Evolutionary conservation across 2,888 invertebrate genomes (phyloP), one percentile per base, ranked within the genome.

Genomic region (Dasysyrphus tricinctus): DNA sequence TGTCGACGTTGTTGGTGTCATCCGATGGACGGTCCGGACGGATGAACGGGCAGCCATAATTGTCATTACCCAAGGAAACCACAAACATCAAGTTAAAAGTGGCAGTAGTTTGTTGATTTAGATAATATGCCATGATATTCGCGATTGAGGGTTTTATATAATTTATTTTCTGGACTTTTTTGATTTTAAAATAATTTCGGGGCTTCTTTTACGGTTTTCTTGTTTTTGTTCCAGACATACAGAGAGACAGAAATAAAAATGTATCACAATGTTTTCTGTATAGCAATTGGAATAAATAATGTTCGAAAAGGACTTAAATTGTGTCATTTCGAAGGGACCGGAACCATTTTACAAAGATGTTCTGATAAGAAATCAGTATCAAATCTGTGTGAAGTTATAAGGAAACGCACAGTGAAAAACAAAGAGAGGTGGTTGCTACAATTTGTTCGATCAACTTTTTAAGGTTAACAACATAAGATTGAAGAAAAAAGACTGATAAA

Each of bases 1-100:
- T 51, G 29, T 54, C 54, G 54, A 63, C 63, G 79, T 80, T 32
- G 61, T 57, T 72, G 84, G 76, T 80, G 80, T 78, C 61, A 84
- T 70, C 56, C 61, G 57, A 76, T 54, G 32, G 70, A 79, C 83
- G 67, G 74, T 49, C 19, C 14, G 42, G 42, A 44, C 3, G 14
- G 14, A 42, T 42, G 39, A 24, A 65, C 67, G 12, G 51, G 37
- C 49, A n/a, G 67, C 80, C 75, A 59, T 78, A 80, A 77, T 85
- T 72, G 72, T 85, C 80, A 78, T 51, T 70, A 77, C 51, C 19
- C 2, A 19, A 59, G 6, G 37, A 37, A 24, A 19, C 19, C 37
- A 69, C 24, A 69, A 76, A 59, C 70, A 72, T 80, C 79, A 76
- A 72, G 51, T 57, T 56, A 16, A 37, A 42, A 51, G 29, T 51